phyloP scores from a whole-genome alignment of 2,797 vertebrate species.

The Passerculus sandwichensis region DNA sequence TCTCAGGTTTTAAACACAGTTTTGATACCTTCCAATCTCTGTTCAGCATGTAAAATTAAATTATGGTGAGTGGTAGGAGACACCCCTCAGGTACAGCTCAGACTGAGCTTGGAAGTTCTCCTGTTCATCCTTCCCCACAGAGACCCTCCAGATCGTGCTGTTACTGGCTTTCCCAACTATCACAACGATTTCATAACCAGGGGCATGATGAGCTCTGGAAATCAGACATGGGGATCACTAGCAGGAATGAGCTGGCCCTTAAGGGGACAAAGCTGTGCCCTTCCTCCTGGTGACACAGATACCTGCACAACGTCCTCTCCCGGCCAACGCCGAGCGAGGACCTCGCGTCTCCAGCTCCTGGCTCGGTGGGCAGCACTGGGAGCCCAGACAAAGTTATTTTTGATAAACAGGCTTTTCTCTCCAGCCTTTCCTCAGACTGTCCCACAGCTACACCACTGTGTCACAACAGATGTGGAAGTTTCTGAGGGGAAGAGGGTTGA shows the following conservation, averaged over 20 bases:
- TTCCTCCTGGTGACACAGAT: neutral
- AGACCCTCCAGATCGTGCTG: rapidly evolving
- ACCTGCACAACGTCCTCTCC: neutral
- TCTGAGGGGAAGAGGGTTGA: neutral
- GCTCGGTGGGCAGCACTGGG: neutral
- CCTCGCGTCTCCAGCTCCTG: neutral
- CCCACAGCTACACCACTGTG: neutral
- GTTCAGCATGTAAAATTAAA: neutral
- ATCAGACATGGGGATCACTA: neutral
- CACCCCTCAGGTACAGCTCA: rapidly evolving
- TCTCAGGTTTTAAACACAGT: neutral
- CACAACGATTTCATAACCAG: neutral
- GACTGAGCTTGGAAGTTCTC: neutral
- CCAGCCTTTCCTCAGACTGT: neutral
- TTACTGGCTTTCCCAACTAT: neutral
- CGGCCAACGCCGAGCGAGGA: neutral
- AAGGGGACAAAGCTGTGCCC: neutral
- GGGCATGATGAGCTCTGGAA: neutral
- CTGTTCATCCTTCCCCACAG: neutral
- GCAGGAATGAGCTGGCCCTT: neutral
- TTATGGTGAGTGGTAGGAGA: neutral
- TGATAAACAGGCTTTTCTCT: neutral
- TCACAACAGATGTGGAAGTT: neutral
- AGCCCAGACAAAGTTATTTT: neutral
- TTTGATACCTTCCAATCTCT: neutral